These are phyloP conservation scores for Urocolius indicus DNA, from an alignment of 2,113 vertebrate genomes.

Conservation along the genomic window DNA sequence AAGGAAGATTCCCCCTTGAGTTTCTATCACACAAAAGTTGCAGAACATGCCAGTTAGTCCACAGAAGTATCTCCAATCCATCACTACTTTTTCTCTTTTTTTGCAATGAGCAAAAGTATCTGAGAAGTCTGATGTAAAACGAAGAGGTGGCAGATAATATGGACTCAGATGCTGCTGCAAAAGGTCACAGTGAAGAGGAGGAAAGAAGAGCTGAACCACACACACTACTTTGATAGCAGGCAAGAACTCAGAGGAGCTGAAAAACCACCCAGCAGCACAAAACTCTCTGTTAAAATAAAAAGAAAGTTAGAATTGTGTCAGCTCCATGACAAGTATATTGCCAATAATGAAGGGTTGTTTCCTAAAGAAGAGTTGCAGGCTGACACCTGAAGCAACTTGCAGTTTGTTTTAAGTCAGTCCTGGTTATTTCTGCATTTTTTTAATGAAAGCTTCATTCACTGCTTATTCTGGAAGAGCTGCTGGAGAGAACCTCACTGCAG, in stretches of 20 bases:
- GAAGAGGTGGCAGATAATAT: constrained; percentile 12
- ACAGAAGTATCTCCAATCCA: neutral
- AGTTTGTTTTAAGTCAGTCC: neutral
- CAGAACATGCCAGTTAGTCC: neutral
- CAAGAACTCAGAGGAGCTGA: neutral
- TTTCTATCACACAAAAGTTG: neutral
- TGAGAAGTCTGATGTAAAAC: neutral
- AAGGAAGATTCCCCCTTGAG: neutral
- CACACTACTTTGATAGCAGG: neutral
- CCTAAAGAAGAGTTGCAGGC: neutral
- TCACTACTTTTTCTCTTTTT: neutral
- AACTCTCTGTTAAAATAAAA: neutral
- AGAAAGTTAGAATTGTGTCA: neutral
- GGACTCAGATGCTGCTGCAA: neutral
- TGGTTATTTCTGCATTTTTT: neutral
- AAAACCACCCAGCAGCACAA: neutral
- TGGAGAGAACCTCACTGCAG: neutral
- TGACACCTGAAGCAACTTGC: neutral
- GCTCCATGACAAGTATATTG: neutral
- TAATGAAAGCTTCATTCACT: neutral
- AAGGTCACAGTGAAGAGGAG: constrained; percentile 16
- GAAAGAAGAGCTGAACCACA: neutral
- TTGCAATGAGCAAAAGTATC: neutral
- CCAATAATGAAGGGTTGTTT: neutral
- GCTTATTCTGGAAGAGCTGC: neutral